Base-by-base conservation (phyloP, 2,113 vertebrate species). In the Axis porcinus region DNA sequence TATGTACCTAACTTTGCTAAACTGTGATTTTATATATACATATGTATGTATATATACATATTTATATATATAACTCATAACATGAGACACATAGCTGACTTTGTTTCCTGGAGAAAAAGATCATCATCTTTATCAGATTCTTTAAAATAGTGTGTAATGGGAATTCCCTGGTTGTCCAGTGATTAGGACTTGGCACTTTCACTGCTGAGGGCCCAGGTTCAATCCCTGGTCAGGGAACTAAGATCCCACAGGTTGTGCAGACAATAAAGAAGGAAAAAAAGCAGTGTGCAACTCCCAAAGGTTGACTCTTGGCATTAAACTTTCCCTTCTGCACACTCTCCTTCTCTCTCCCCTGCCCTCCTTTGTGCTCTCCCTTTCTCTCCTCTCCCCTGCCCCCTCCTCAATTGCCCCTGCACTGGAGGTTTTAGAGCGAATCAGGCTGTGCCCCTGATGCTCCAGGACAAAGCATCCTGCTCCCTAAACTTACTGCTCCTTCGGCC, bases 301-400 rank as follows among this genome's bases (percentile, higher is more conserved):
- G 4, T 19, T 52, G 21, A 76, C 3, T 36, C 21, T 57, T 36
- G 50, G 40, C 28, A 47, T 50, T 16, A 27, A 36, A 1, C 17
- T 40, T 36, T 43, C 19, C 58, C 1, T 52, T 27, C 27, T 33
- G 30, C 12, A 14, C 30, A 3, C 28, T 50, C 7, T 23, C 28
- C 36, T 10, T 33, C 70, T 4, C 74, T n/a, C 23, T 40, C 10
- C 15, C 28, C 14, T 21, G 1, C 5, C 40, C 10, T 33, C 50
- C 33, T 33, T 2, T 11, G 5, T 9, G 23, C 33, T 43, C 19
- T 55, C 17, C 7, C 21, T 2, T 7, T 54, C 33, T 54, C 36
- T 30, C 50, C 23, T 91, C 21, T 50, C 47, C 67, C 30, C 6
- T 0, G 0, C 50, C 4, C 40, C 25, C 11, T n/a, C 12, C 36